Base-by-base conservation (phyloP, 2,888 invertebrate species). In the Bellardia pandia region DNA sequence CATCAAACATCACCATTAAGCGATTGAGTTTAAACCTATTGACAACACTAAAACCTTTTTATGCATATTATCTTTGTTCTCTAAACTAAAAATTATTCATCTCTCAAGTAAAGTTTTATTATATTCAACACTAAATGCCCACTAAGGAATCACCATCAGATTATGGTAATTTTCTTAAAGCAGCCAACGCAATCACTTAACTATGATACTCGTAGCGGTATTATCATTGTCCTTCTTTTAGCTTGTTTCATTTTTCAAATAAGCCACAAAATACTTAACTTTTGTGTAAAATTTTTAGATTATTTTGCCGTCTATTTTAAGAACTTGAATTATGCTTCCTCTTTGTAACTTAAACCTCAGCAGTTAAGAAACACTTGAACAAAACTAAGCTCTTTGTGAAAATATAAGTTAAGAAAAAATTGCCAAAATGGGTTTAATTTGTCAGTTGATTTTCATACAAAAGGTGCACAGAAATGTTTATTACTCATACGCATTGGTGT, bases 161-260 rank as follows among this genome's bases (percentile, higher is more conserved):
- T 51, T 71, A 53, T 71, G 71, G 4, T 71, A 53, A 71, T 71
- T 71, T 71, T 71, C n/a, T 33, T 64, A n/a, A 1, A 40, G 9
- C 42, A 16, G 40, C 23, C 8, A 45, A 23, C 23, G 23, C 23
- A 42, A 66, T 45, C 13, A 23, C 23, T 42, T 66, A 7, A 37
- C 37, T 37, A 37, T 62, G 58, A 64, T 64, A 66, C 66, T 45
- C n/a, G 2, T 45, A 23, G 16, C 16, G 3, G 66, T 42, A 66
- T 66, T 66, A 66, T 66, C 23, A 66, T 66, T 66, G 42, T 66
- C 45, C 66, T 66, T 3, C 23, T 16, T 66, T 45, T 45, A 66
- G 37, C 40, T 42, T 40, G 37, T 40, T 16, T 40, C 11, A 16
- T 40, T 3, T 64, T 64, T 40, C 42, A n/a, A 16, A 16, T n/a